Evolutionary conservation across 2,888 invertebrate species (phyloP), one percentile per base, ranked within the genome.

Genomic region (Dexiosoma caninum): DNA sequence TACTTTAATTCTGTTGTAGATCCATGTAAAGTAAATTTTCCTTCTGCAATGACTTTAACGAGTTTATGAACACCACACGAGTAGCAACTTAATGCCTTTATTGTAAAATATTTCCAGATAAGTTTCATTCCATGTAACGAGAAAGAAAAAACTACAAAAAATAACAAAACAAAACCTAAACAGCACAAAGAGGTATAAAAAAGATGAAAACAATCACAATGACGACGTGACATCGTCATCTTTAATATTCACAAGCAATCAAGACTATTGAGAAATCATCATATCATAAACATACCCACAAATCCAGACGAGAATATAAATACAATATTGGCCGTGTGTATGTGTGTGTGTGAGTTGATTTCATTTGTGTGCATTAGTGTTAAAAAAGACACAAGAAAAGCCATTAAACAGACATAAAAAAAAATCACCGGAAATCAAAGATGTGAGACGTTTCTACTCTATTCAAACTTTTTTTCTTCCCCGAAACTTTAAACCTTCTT

Each of bases 351-450:
- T 55, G 23, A 16, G 6, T 10, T 7, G 10, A 9, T 46, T 46
- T 53, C 10, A 19, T 51, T n/a, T 27, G 37, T 74, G 30, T 46
- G 27, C 62, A 62, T 44, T 19, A 37, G 40, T 55, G 62, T 69
- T 40, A 62, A 57, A 55, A 60, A n/a, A n/a, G n/a, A 72, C 37
- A 53, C 14, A 64, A 70, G 44, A 70, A 76, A 80, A 35, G 14
- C 66, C 75, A 76, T 80, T 80, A 80, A 76, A 75, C 44, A 59
- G 59, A 37, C 60, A 71, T 71, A 70, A 76, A 59, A 75, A 53
- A n/a, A 75, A 80, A 66, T 70, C 75, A 80, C 75, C 75, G 75
- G 80, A 76, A 80, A 71, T 75, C 66, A 80, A 74, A 67, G 79
- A 75, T 75, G 70, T 21, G 70, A 66, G 75, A 70, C 55, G 60